Conservation (phyloP, 2,113 vertebrate species). For the Anoura caudifer region DNA sequence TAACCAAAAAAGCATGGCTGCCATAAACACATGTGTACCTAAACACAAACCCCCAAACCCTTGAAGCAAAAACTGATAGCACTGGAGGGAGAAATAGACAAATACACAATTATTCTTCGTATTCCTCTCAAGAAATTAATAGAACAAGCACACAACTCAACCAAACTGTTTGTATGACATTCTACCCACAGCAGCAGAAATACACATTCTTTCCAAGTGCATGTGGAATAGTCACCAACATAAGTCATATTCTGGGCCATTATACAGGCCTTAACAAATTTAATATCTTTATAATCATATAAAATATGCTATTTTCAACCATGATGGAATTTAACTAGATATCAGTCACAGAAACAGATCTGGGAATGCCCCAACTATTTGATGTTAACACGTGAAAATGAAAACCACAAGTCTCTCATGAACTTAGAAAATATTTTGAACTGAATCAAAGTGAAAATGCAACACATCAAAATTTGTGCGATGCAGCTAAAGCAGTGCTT, state of each 20-base stretch:
- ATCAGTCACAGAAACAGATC: neutral
- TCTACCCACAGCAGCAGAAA: neutral
- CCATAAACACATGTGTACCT: neutral
- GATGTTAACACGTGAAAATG: neutral
- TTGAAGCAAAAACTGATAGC: neutral
- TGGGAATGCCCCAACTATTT: neutral
- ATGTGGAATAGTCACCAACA: neutral
- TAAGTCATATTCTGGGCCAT: neutral
- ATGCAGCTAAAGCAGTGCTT: neutral
- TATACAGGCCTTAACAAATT: neutral
- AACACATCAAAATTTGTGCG: neutral
- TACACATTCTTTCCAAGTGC: neutral
- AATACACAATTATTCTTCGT: neutral
- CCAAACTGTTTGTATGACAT: neutral
- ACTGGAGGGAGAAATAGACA: neutral
- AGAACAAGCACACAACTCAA: neutral
- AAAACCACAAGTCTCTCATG: neutral
- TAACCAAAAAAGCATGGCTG: neutral
- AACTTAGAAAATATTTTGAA: neutral
- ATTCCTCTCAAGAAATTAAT: neutral
- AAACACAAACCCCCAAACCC: neutral
- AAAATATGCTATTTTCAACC: neutral
- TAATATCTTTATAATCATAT: neutral
- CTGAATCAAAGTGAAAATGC: neutral
- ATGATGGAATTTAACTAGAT: neutral